A percentile compares a stretch with the other conserved stretches of the same genome.
Evolutionary conservation across 2,888 invertebrate species (phyloP).

Genomic region (Drosophila birchii): DNA sequence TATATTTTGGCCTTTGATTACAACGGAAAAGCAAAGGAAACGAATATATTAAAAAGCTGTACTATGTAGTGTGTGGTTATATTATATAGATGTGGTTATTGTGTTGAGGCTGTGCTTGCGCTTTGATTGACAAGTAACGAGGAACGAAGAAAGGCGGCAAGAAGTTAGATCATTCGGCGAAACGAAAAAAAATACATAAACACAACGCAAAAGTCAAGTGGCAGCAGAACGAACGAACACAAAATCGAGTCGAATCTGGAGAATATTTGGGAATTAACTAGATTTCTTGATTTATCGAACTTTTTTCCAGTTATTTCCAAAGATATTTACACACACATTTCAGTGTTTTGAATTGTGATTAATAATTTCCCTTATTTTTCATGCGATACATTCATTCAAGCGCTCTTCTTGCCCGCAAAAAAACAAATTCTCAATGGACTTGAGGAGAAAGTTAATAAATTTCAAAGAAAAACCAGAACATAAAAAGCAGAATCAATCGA

Average conservation of each 20-base stretch:
- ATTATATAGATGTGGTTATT: slow-evolving; percentile 31
- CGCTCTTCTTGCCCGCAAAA: neutral
- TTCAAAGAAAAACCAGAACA: slow-evolving; percentile 55
- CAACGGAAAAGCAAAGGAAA: slow-evolving; percentile 24
- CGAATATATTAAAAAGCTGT: slow-evolving; percentile 30
- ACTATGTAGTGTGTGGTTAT: slow-evolving; percentile 20
- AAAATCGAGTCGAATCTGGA: slow-evolving; percentile 36
- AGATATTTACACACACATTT: neutral
- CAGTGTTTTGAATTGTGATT: slow-evolving; percentile 2
- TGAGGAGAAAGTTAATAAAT: slow-evolving; percentile 9
- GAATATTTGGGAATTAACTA: slow-evolving; percentile 1
- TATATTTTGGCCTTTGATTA: slow-evolving; percentile 12
- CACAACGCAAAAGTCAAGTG: slow-evolving; percentile 36
- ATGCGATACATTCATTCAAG: slow-evolving; percentile 20
- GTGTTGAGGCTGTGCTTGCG: slow-evolving; percentile 30
- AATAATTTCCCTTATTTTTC: slow-evolving; percentile 8
- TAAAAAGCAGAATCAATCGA: slow-evolving; percentile 71
- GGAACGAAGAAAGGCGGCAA: slow-evolving; percentile 14
- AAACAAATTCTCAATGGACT: slow-evolving; percentile 18
- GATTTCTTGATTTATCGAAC: neutral
- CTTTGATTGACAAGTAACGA: slow-evolving; percentile 32
- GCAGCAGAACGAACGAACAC: slow-evolving; percentile 31
- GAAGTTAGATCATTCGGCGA: slow-evolving; percentile 41
- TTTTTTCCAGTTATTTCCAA: slow-evolving; percentile 8
- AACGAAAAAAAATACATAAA: slow-evolving; percentile 20